Percentiles rank a stretch among this genome's conserved stretches.
phyloP scores from a whole-genome alignment of 2,888 invertebrate genomes.

The Aporophyla nigra region DNA sequence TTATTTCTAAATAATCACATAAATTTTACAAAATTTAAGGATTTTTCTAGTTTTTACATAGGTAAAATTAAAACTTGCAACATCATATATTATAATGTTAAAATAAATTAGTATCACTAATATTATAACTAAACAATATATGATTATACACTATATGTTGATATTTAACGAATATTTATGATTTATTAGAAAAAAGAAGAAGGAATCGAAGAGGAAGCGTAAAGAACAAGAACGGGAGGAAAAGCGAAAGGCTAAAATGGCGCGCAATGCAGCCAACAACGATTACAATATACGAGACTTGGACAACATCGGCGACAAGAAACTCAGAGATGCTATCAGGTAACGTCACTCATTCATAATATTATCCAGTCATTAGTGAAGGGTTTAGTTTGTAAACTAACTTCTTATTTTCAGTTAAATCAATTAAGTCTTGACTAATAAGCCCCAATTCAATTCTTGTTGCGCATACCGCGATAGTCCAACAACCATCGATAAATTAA shows the following conservation, averaged over 20 bases:
- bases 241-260: conserved; percentile 92
- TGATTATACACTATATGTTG: no score
- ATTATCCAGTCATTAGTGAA: neutral
- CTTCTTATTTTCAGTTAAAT: neutral
- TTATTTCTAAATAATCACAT: neutral
- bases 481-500: neutral
- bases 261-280: conserved; percentile 88
- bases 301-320: conserved; percentile 92
- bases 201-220: conserved; percentile 94
- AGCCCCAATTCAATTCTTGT: neutral
- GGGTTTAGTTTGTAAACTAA: neutral
- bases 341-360: conserved; percentile 68
- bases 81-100: neutral
- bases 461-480: neutral
- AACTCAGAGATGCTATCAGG: conserved; percentile 93
- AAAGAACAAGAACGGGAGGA: conserved; percentile 93
- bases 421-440: neutral
- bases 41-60: neutral
- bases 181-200: conserved; percentile 91
- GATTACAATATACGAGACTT: conserved; percentile 93
- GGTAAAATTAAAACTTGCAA: neutral
- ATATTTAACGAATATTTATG: neutral
- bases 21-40: neutral
- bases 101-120: neutral
- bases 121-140: neutral